Evolutionary conservation across 1,140 invertebrate species (phyloP).

Genomic region (Microplitis demolitor): DNA sequence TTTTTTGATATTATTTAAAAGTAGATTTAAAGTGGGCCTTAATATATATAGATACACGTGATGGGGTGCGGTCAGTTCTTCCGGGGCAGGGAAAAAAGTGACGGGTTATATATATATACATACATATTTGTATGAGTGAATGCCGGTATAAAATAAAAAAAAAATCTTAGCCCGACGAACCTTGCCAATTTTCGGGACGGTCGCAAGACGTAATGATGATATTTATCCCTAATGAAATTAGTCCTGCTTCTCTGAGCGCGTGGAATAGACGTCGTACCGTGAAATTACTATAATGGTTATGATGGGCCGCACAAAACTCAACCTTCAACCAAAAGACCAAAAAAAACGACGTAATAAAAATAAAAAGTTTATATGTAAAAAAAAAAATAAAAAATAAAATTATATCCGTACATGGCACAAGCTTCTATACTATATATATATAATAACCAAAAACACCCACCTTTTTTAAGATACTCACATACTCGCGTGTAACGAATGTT

Average conservation of each 20-base stretch:
- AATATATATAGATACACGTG: background rate
- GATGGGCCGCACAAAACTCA: slow-evolving; percentile 24
- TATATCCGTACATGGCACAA: too few species aligned
- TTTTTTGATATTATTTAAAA: background rate
- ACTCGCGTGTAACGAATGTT: too few species aligned
- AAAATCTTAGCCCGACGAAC: slow-evolving; percentile 19
- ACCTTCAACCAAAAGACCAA: slow-evolving; percentile 18
- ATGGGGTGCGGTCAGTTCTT: slow-evolving; percentile 12
- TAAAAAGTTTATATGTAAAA: background rate
- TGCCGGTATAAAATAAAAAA: slow-evolving; percentile 7
- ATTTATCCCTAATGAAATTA: slow-evolving; percentile 60
- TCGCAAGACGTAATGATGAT: slow-evolving; percentile 54
- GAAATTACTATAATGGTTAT: slow-evolving; percentile 54
- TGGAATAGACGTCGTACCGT: slow-evolving; percentile 50
- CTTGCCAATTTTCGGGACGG: slow-evolving; percentile 47
- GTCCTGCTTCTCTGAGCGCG: slow-evolving; percentile 43
- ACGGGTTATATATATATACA: background rate
- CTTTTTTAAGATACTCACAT: too few species aligned
- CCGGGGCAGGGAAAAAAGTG: background rate
- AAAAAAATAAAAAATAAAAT: background rate
- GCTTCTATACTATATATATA: too few species aligned
- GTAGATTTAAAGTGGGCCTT: slow-evolving; percentile 1
- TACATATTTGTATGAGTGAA: background rate
- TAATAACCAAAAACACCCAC: too few species aligned
- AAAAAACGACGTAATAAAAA: background rate